These are phyloP conservation scores for Agriopis leucophaearia DNA, from an alignment of 2,888 invertebrate genomes.

Conservation along the genomic window DNA sequence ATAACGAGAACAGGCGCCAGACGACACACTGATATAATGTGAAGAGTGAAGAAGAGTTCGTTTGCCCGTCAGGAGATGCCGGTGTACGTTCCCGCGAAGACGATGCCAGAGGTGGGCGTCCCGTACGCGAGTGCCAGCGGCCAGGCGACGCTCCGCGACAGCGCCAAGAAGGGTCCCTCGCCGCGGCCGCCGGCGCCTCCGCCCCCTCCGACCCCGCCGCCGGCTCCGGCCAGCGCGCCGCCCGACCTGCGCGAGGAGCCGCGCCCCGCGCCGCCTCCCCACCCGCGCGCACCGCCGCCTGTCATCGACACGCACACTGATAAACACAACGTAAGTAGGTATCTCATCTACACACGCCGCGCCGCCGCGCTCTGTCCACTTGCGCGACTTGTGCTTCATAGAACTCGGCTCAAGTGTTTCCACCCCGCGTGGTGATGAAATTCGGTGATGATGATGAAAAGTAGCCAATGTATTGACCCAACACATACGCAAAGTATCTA, in stretches of 20 bases:
- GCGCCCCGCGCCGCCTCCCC: slow-evolving; percentile 22
- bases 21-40: no score
- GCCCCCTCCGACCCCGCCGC: slow-evolving; percentile 22
- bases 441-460: no score
- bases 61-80: slow-evolving; percentile 60
- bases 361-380: no score
- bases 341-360: no score
- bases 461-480: no score
- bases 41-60: not conserved
- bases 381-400: no score
- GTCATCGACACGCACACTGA: not conserved
- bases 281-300: slow-evolving; percentile 28
- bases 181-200: slow-evolving; percentile 33
- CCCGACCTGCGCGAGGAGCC: slow-evolving; percentile 31
- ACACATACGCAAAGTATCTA: no score
- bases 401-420: no score
- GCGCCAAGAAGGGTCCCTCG: slow-evolving; percentile 74
- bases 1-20: no score
- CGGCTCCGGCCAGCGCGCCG: slow-evolving; percentile 39
- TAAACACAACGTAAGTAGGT: slow-evolving; percentile 18
- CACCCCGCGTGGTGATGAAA: no score
- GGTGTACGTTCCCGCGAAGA: slow-evolving; percentile 66
- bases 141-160: slow-evolving; percentile 71
- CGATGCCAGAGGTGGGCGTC: slow-evolving; percentile 75
- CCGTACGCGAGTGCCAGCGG: slow-evolving; percentile 61